These are phyloP conservation scores for Sinocyclocheilus anshuiensis DNA, from an alignment of 2,113 vertebrate species.

Conservation along the genomic window DNA sequence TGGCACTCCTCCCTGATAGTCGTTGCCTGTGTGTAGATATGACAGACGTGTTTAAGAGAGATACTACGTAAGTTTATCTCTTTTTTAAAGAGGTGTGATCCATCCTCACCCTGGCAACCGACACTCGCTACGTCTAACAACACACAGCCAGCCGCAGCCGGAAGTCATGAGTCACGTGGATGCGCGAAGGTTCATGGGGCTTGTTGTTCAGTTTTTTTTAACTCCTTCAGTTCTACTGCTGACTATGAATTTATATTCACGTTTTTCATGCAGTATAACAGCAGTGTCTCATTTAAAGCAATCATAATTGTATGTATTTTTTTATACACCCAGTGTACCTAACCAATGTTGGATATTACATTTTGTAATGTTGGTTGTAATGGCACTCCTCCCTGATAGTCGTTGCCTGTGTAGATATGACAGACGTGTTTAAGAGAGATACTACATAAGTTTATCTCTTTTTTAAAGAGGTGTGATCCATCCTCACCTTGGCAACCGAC, in stretches of 20 bases:
- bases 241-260: neutral
- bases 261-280: neutral
- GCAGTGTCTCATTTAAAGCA: too few species aligned
- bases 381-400: neutral
- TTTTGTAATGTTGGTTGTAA: neutral
- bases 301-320: too few species aligned
- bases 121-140: slow-evolving; percentile 59
- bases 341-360: too few species aligned
- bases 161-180: slow-evolving; percentile 18
- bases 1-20: neutral
- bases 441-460: neutral
- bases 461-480: slow-evolving; percentile 49
- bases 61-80: neutral
- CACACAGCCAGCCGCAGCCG: slow-evolving; percentile 29
- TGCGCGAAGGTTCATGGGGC: slow-evolving; percentile 62
- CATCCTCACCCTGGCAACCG: slow-evolving; percentile 71
- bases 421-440: slow-evolving; percentile 45
- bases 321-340: too few species aligned
- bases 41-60: slow-evolving; percentile 42
- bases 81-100: slow-evolving; percentile 46
- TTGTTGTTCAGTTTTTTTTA: slow-evolving; percentile 45
- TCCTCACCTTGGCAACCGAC: slow-evolving; percentile 71
- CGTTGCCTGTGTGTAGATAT: slow-evolving; percentile 57
- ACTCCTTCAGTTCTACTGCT: neutral
- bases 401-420: slow-evolving; percentile 58